Evolutionary conservation across 35 echinoderm and acorn worm genomes (phyloP).

Genomic region (Anneissia japonica): DNA sequence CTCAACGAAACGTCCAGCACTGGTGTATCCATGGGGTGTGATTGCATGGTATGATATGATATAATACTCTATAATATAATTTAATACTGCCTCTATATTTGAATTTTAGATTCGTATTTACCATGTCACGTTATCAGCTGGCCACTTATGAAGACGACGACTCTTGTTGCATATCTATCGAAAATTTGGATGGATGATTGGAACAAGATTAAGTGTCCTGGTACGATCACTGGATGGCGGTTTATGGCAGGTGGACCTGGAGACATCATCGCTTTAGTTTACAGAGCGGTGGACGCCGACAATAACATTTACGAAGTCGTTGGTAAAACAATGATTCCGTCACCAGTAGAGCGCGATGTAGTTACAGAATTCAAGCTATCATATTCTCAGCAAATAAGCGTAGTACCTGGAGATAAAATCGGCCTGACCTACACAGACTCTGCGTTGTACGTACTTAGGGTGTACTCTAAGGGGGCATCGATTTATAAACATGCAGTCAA

Average conservation of each 20-base stretch:
- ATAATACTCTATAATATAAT: too few relatives aligned
- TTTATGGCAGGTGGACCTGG: background rate
- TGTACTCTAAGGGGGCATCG: background rate
- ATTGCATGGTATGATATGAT: too few relatives aligned
- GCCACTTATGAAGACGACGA: background rate
- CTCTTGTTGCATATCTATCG: background rate
- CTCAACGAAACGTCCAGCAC: too few relatives aligned
- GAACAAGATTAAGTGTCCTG: background rate
- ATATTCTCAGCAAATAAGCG: background rate
- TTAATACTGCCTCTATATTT: too few relatives aligned
- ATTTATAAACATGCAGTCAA: background rate
- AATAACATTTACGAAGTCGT: background rate
- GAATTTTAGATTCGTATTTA: conserved; percentile 6
- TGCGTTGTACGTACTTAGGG: background rate
- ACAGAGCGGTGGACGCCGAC: background rate
- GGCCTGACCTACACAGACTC: background rate
- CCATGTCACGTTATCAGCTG: background rate
- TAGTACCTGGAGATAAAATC: background rate
- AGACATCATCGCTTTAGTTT: background rate
- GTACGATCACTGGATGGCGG: background rate
- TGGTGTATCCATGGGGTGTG: too few relatives aligned
- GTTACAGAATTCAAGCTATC: background rate
- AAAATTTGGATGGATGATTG: background rate
- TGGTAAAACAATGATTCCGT: background rate
- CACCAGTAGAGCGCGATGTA: background rate